phyloP scores from a whole-genome alignment of 2,888 invertebrate genomes.

The Drosophila falleni region DNA sequence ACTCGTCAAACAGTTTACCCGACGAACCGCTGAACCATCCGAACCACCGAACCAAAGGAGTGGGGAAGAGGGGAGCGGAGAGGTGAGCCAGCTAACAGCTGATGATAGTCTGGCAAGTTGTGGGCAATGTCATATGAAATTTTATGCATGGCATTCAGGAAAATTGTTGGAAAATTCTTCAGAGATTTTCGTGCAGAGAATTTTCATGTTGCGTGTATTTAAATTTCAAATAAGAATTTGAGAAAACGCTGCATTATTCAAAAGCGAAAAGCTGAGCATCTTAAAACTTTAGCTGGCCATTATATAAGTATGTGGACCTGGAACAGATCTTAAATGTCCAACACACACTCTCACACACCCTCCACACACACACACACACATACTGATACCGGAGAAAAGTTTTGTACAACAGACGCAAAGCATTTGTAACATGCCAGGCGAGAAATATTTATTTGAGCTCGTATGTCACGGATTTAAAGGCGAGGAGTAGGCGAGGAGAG shows the following conservation, averaged over 20 bases:
- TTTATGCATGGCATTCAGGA: conserved; percentile 56
- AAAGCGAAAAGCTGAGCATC: conserved; percentile 39
- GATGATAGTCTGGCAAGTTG: conserved; percentile 47
- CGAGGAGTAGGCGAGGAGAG: neutral
- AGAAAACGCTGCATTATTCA: conserved; percentile 46
- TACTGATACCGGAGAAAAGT: conserved; percentile 42
- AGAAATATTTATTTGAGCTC: conserved; percentile 75
- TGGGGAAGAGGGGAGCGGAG: neutral
- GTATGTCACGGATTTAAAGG: conserved; percentile 57
- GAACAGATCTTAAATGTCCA: conserved; percentile 25
- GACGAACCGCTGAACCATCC: neutral
- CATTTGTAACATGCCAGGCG: conserved; percentile 76
- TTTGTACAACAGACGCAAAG: conserved; percentile 71
- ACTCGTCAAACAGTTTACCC: conserved; percentile 1
- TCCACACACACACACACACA: neutral
- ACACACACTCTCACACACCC: neutral
- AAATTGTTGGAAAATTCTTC: conserved; percentile 56
- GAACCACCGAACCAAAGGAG: neutral
- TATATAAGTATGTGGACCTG: conserved; percentile 11
- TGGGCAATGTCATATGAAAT: conserved; percentile 58
- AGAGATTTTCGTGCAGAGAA: conserved; percentile 27
- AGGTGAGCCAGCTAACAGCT: conserved; percentile 57
- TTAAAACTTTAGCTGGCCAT: conserved; percentile 45
- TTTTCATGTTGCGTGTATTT: conserved; percentile 37
- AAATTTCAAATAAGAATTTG: conserved; percentile 61